Evolutionary conservation across 2,888 invertebrate genomes (phyloP).

Genomic region (Dolichomitus sp.): DNA sequence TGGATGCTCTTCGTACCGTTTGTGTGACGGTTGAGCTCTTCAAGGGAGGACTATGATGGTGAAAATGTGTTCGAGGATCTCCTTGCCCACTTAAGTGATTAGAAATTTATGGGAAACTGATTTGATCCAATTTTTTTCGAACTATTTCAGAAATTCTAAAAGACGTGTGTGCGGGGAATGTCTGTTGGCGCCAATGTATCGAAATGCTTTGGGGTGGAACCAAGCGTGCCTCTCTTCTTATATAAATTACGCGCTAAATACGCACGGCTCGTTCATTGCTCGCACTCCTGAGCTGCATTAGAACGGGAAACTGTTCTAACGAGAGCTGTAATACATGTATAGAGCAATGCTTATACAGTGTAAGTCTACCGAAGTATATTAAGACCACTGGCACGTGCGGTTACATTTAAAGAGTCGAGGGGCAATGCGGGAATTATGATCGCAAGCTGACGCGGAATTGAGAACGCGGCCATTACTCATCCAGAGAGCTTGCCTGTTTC

Average conservation of each 20-base stretch:
- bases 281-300: slow-evolving; percentile 55
- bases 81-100: background rate
- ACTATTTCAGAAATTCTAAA: background rate
- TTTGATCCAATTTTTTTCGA: background rate
- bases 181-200: slow-evolving; percentile 81
- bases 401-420: slow-evolving; percentile 9
- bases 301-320: slow-evolving; percentile 69
- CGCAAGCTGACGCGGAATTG: slow-evolving; percentile 26
- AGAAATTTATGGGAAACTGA: background rate
- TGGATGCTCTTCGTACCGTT: slow-evolving; percentile 67
- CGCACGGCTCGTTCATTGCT: slow-evolving; percentile 70
- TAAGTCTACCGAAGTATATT: background rate
- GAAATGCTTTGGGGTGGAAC: slow-evolving; percentile 85
- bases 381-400: slow-evolving; percentile 22
- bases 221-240: slow-evolving; percentile 84
- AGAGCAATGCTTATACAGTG: background rate
- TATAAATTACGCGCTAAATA: slow-evolving; percentile 85
- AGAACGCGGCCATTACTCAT: slow-evolving; percentile 37
- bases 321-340: slow-evolving; percentile 52
- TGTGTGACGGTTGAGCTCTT: background rate
- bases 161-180: slow-evolving; percentile 26
- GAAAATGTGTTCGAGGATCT: background rate
- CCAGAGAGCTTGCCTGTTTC: slow-evolving; percentile 19
- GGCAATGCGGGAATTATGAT: slow-evolving; percentile 28
- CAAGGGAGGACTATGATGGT: background rate